Evolutionary conservation across 2,797 vertebrate species (phyloP).

Genomic region (Lophotriccus pileatus): DNA sequence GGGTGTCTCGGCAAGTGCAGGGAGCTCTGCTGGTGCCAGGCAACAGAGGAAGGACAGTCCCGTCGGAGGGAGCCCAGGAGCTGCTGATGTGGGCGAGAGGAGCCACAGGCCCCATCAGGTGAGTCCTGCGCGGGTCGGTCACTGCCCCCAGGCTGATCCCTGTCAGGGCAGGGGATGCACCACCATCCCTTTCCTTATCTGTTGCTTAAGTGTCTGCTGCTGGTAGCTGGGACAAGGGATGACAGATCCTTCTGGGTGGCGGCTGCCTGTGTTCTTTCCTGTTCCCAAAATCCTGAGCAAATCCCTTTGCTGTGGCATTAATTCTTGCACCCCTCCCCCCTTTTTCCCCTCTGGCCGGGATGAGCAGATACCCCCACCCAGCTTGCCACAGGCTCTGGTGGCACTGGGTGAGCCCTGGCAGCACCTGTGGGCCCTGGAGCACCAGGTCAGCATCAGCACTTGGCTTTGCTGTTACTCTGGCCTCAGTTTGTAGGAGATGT

Average conservation of each 20-base stretch:
- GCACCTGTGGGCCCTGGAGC: background rate
- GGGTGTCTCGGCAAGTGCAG: rapidly evolving
- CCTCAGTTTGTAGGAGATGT: background rate
- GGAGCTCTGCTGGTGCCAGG: background rate
- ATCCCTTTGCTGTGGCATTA: background rate
- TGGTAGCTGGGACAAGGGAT: background rate
- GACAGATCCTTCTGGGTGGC: background rate
- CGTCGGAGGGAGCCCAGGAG: background rate
- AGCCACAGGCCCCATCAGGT: background rate
- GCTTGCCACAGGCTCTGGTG: rapidly evolving
- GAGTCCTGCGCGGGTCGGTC: background rate
- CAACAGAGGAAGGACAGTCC: background rate
- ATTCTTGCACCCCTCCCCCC: rapidly evolving
- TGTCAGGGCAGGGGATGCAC: background rate
- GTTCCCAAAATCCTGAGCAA: rapidly evolving
- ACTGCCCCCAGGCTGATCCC: background rate
- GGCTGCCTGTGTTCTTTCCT: background rate
- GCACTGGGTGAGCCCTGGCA: background rate
- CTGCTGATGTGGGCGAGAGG: background rate
- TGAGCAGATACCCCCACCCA: rapidly evolving
- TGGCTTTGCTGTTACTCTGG: background rate
- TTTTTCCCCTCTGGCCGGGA: rapidly evolving
- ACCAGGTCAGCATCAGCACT: background rate
- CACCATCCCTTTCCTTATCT: rapidly evolving
- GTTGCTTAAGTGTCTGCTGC: background rate